A percentile compares a stretch with the other conserved stretches of the same genome.
These are phyloP conservation scores for Dipodomys spectabilis DNA, from an alignment of 2,113 vertebrate species.

Conservation along the genomic window DNA sequence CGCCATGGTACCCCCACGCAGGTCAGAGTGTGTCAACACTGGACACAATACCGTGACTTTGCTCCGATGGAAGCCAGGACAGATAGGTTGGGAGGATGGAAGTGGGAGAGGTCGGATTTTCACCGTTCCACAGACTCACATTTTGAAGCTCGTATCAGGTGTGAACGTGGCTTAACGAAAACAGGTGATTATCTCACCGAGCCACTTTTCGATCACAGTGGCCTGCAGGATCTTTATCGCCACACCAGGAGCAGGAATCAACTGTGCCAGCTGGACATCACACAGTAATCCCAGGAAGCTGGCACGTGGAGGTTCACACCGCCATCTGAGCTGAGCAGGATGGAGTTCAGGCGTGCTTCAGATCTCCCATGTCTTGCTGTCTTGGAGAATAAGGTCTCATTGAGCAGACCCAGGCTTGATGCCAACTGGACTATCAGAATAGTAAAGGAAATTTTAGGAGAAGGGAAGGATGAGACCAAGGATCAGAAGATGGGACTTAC, in stretches of 20 bases:
- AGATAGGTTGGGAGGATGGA: accelerated
- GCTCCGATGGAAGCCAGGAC: neutral
- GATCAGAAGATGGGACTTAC: neutral
- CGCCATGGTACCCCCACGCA: neutral
- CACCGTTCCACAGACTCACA: too few species aligned
- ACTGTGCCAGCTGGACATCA: neutral
- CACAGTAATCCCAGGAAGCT: accelerated
- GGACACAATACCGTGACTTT: neutral
- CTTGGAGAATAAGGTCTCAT: neutral
- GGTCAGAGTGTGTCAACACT: neutral
- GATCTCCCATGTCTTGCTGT: neutral
- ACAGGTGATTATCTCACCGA: neutral
- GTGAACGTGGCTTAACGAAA: conserved; percentile 30
- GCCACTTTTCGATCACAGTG: neutral
- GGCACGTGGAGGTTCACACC: neutral
- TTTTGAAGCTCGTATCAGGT: too few species aligned
- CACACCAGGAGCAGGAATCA: too few species aligned
- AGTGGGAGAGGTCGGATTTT: neutral
- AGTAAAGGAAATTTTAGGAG: neutral
- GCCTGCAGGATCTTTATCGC: neutral
- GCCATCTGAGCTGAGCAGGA: neutral
- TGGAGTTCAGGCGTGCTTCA: neutral
- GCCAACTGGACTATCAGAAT: neutral
- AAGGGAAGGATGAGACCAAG: neutral
- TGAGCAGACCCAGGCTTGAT: neutral